Base-by-base conservation (phyloP, 1,140 invertebrate species). In the Lithobius niger region DNA sequence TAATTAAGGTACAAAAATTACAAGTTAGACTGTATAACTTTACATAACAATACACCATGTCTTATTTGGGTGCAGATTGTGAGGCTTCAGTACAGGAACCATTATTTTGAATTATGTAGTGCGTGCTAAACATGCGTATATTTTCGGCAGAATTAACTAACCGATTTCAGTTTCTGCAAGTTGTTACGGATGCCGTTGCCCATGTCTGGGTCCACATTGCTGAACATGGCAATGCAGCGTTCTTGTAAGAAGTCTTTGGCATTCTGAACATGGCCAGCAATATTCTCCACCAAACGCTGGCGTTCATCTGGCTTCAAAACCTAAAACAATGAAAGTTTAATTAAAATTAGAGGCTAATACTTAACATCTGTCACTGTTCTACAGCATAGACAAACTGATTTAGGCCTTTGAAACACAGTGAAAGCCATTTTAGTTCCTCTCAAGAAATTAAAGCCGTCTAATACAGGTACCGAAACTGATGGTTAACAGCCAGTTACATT, bases 231-330 rank as follows among this genome's bases (percentile, higher is more conserved):
- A 26, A 77, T 61, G 13, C 67, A 65, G 36, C 74, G 60, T 55
- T 74, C 75, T 70, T 91, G 84, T 62, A 98, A 81, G 67, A 96
- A 94, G 44, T 78, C 79, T 44, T 85, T 80, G 27, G 91, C 88
- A 62, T 81, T 74, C 56, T 79, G 80, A 28, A 96, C 64, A 69
- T 84, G 79, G 1, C 71, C 80, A 3, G 81, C 87, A 69, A 97
- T 82, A 64, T 97, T 97, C 45, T 79, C 69, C 1, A 86, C 80
- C 51, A 90, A 67, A 42, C 89, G 77, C 36, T 79, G 73, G 60
- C 80, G 79, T 55, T 81, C 86, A 1, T 77, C 80, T 19, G 79
- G 76, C 58, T 82, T 79, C 53, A 97, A 74, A 1, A 86, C 81
- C 60, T 88, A 21, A 55, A 57, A n/a, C n/a, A n/a, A n/a, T n/a